A percentile compares a stretch with the other conserved stretches of the same genome.
Conservation (phyloP, 1,140 invertebrate genomes). For the Lepidurus couesii region DNA sequence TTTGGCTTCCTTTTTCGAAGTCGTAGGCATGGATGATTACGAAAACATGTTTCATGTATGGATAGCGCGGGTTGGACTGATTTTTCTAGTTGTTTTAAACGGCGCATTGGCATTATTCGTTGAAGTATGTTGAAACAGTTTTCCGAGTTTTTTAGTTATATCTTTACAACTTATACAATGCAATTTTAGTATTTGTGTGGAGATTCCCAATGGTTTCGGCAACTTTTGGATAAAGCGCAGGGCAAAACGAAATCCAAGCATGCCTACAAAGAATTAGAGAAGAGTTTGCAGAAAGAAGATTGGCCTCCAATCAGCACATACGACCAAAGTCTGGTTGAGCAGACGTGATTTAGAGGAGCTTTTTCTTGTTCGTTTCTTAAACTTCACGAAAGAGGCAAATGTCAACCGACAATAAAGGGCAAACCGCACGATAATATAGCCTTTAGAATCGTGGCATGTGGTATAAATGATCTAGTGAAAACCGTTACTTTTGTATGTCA, state of each 20-base stretch:
- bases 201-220: neutral
- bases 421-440: too few species aligned
- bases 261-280: neutral
- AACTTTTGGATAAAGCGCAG: neutral
- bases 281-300: neutral
- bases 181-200: neutral
- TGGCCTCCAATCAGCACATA: neutral
- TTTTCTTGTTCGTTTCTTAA: neutral
- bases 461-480: too few species aligned
- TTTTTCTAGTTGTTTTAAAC: slow-evolving; percentile 34
- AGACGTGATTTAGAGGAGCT: neutral
- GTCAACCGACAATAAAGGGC: too few species aligned
- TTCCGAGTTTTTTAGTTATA: neutral
- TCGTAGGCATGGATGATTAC: slow-evolving; percentile 34
- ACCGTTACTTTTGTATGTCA: too few species aligned
- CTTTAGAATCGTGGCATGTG: too few species aligned
- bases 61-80: slow-evolving; percentile 32
- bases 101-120: slow-evolving; percentile 32
- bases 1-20: slow-evolving; percentile 36
- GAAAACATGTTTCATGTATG: slow-evolving; percentile 26
- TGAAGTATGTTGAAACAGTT: slow-evolving; percentile 32
- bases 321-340: neutral
- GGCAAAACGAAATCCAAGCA: neutral
- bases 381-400: too few species aligned
- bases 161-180: neutral